Percentiles rank a stretch among this genome's conserved stretches.
phyloP scores from a whole-genome alignment of 2,888 invertebrate genomes.

The Dioctria rufipes region DNA sequence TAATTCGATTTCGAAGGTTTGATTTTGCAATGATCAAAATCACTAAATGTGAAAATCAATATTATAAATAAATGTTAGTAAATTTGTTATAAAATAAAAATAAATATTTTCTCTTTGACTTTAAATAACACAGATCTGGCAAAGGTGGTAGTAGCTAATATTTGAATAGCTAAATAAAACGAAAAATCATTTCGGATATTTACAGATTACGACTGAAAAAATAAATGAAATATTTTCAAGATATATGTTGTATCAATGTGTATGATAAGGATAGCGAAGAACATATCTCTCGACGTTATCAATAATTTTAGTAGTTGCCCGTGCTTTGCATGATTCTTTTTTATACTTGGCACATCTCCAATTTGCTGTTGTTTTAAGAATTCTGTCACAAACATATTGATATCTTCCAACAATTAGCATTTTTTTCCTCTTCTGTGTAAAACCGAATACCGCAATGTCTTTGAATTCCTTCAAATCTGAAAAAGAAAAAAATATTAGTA shows the following conservation, averaged over 20 bases:
- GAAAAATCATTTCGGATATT: too few relatives aligned
- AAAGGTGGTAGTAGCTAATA: too few relatives aligned
- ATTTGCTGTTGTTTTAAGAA: constrained; percentile 67
- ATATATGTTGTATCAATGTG: constrained; percentile 60
- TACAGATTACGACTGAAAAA: too few relatives aligned
- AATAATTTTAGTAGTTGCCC: constrained; percentile 68
- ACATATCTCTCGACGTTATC: constrained; percentile 66
- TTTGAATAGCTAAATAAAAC: too few relatives aligned
- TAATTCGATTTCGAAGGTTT: too few relatives aligned
- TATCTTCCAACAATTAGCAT: constrained; percentile 66
- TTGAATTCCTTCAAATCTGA: constrained; percentile 58
- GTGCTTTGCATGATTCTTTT: constrained; percentile 68
- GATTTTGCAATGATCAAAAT: too few relatives aligned
- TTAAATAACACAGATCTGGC: too few relatives aligned
- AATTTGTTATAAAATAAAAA: too few relatives aligned
- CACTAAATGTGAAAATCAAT: too few relatives aligned
- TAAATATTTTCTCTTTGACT: too few relatives aligned
- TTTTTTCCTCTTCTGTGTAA: constrained; percentile 68
- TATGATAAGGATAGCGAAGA: constrained; percentile 65
- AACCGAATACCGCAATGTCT: constrained; percentile 62
- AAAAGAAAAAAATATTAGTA: constrained; percentile 44
- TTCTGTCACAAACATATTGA: constrained; percentile 69
- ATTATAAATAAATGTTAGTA: too few relatives aligned
- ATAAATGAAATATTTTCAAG: too few relatives aligned
- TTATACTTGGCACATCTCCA: constrained; percentile 68